These are phyloP conservation scores for Rhabdomys dilectus DNA, from an alignment of 2,113 vertebrate genomes.

Conservation along the genomic window DNA sequence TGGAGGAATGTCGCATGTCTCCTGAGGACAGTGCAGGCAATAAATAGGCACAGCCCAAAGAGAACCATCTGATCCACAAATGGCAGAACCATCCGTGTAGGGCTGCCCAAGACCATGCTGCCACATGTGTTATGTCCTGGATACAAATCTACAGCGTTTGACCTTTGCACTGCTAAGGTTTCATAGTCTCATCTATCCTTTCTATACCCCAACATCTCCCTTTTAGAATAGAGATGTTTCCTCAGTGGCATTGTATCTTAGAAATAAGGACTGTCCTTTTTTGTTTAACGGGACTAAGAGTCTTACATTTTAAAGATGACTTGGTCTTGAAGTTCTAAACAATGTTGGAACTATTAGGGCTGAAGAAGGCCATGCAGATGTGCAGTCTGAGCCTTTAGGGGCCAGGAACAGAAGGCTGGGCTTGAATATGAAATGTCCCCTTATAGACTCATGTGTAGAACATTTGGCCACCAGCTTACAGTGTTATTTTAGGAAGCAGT, in stretches of 20 bases:
- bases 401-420: not conserved
- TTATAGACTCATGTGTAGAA: not conserved
- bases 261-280: not conserved
- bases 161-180: not conserved
- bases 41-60: not conserved
- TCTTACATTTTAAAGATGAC: not conserved
- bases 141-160: not conserved
- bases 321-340: not conserved
- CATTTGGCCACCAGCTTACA: not conserved
- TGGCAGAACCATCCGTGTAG: not conserved
- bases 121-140: not conserved
- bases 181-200: not conserved
- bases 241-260: not conserved
- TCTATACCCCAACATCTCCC: not conserved
- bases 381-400: not conserved
- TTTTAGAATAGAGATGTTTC: not conserved
- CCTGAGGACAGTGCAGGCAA: not conserved
- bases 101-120: not conserved
- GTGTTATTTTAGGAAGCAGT: not conserved
- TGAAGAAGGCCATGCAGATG: not conserved
- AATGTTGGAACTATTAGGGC: not conserved
- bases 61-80: not conserved
- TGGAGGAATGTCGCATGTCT: not conserved
- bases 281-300: not conserved
- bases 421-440: not conserved